Percentiles rank a stretch among this genome's conserved stretches.
Conservation (phyloP, 2,888 invertebrate genomes). For the Villa cingulata region DNA sequence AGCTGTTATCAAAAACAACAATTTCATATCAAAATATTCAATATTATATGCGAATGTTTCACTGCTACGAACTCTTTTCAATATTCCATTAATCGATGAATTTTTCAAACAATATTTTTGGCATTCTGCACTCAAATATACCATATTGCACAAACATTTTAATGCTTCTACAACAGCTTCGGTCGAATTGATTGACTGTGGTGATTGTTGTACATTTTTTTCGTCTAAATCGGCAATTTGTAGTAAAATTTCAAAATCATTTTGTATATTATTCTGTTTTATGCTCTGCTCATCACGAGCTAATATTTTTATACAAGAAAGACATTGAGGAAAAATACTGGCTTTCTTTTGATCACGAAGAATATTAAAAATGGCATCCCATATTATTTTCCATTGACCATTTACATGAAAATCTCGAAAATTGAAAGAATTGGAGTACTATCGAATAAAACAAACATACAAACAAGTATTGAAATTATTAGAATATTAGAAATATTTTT, state of each 20-base stretch:
- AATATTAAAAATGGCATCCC: slow-evolving; percentile 29
- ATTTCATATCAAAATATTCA: slow-evolving; percentile 74
- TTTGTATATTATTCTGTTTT: slow-evolving; percentile 48
- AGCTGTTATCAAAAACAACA: slow-evolving; percentile 80
- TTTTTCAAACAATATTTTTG: slow-evolving; percentile 46
- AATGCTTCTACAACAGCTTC: slow-evolving; percentile 59
- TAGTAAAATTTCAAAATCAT: slow-evolving; percentile 53
- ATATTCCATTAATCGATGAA: slow-evolving; percentile 55
- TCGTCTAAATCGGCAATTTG: slow-evolving; percentile 48
- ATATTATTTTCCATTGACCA: slow-evolving; percentile 31
- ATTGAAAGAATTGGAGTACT: slow-evolving; percentile 30
- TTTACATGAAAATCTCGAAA: slow-evolving; percentile 28
- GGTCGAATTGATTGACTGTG: slow-evolving; percentile 28
- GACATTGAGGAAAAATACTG: slow-evolving; percentile 22
- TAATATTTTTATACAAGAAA: slow-evolving; percentile 34
- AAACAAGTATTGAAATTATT: background rate
- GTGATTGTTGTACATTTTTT: slow-evolving; percentile 22
- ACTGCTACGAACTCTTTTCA: slow-evolving; percentile 49
- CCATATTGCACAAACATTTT: slow-evolving; percentile 79
- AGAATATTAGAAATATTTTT: background rate
- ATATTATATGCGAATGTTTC: slow-evolving; percentile 32
- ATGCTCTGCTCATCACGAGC: slow-evolving; percentile 68
- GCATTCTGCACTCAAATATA: slow-evolving; percentile 58
- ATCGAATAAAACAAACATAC: slow-evolving; percentile 1
- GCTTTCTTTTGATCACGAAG: slow-evolving; percentile 23